Conservation (phyloP, 2,113 vertebrate genomes). For the Pelmatolapia mariae region DNA sequence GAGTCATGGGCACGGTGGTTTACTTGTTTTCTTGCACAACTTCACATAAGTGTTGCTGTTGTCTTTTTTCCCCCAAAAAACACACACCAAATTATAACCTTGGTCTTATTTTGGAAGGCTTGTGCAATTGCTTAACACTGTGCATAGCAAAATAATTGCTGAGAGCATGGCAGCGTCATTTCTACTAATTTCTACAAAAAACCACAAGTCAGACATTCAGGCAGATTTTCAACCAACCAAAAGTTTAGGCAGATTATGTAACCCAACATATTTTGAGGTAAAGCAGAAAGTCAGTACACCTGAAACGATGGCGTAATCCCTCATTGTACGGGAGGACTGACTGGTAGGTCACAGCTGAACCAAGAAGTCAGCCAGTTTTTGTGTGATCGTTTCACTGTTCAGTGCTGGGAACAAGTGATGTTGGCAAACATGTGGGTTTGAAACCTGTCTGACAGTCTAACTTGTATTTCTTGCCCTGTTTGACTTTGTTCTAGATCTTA, state of each 20-base stretch:
- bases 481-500: background rate
- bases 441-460: background rate
- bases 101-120: background rate
- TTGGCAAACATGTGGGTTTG: background rate
- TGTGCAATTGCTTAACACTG: background rate
- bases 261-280: background rate
- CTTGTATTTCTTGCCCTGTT: background rate
- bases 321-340: background rate
- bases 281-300: background rate
- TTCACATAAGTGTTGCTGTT: background rate
- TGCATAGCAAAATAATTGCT: background rate
- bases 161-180: background rate
- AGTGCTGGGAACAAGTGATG: background rate
- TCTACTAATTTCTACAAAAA: background rate
- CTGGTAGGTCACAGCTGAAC: background rate
- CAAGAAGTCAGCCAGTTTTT: background rate
- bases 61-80: rapidly evolving
- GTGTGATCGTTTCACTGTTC: background rate
- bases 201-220: background rate
- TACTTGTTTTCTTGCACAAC: background rate
- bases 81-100: background rate
- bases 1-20: background rate
- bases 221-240: background rate
- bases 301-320: background rate
- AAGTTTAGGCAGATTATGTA: background rate